Base-by-base conservation (phyloP, 2,888 invertebrate genomes). In the Metallyticus violacea region DNA sequence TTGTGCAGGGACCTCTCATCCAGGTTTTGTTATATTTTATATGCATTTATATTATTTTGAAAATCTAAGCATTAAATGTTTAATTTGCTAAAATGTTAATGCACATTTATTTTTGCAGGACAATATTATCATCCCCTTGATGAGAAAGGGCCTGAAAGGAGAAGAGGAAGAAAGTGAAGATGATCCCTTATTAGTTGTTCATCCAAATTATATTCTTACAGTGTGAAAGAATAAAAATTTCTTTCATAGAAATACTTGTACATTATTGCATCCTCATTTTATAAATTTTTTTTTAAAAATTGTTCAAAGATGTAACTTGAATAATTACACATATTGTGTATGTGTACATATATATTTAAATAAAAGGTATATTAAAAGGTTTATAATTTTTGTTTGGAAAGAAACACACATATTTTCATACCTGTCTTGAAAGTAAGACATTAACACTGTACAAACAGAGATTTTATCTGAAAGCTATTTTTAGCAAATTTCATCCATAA, bases 191-290 rank as follows among this genome's bases (percentile, higher is more conserved):
- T 92, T 99, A 6, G 97, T 99, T 25, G 99, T 99, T 0, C 99
- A 99, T 94, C 99, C 99, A 0, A 99, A 99, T 92, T 99, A 98
- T 91, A 95, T 97, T 81, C 94, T 97, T 81, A 97, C 98, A 77
- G 26, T 86, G 78, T 86, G 86, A 86, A 29, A 26, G 9, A 15
- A 29, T 81, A 22, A 79, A 5, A n/a, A 62, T 9, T 62, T 3
- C 22, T 62, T 15, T 62, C 40, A 62, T 9, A 62, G 22, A 15
- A 7, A 4, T 62, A 0, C 40, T 62, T 15, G 1, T 22, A 40
- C 3, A 40, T 62, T 62, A 15, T n/a, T n/a, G n/a, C 9, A 15
- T 15, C 40, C 15, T 62, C 9, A 15, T n/a, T 62, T 62, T 62
- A 15, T 62, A 62, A 62, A 15, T 7, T 30, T 1, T 6, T 30